These are phyloP conservation scores for Tachina grossa DNA, from an alignment of 2,888 invertebrate genomes.

Conservation along the genomic window DNA sequence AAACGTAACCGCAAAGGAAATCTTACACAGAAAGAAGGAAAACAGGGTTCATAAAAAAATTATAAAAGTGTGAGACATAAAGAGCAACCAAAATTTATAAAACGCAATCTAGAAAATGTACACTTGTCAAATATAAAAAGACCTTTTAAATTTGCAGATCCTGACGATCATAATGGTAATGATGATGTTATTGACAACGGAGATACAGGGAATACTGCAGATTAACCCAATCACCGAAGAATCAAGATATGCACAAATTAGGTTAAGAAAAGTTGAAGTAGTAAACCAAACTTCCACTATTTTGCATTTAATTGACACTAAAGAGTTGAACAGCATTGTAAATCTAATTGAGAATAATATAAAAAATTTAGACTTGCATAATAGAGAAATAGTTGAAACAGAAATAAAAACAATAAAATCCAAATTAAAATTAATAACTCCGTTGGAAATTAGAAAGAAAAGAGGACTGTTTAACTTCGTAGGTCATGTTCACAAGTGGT, in stretches of 20 bases:
- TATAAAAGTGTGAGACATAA: conserved; percentile 26
- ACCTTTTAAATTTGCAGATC: conserved; percentile 20
- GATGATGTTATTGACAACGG: not conserved
- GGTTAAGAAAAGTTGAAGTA: conserved; percentile 7
- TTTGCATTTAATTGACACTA: conserved; percentile 41
- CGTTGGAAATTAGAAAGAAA: conserved; percentile 19
- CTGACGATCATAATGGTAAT: conserved; percentile 8
- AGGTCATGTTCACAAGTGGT: conserved; percentile 32
- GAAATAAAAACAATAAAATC: conserved; percentile 42
- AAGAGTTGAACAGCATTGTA: conserved; percentile 24
- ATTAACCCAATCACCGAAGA: conserved; percentile 34
- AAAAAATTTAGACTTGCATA: conserved; percentile 20
- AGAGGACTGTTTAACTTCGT: conserved; percentile 23
- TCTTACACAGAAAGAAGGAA: conserved; percentile 14
- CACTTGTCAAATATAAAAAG: conserved; percentile 26
- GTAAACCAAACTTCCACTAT: conserved; percentile 38
- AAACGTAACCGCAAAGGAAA: conserved; percentile 13
- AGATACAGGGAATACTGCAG: conserved; percentile 4
- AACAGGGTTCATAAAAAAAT: conserved; percentile 25
- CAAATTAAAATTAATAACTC: conserved; percentile 44
- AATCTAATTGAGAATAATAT: conserved; percentile 35
- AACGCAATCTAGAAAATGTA: conserved; percentile 13
- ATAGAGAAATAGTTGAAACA: conserved; percentile 39
- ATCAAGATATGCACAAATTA: conserved; percentile 16
- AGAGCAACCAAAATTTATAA: conserved; percentile 28